Evolutionary conservation across 2,797 vertebrate species (phyloP), one percentile per base, ranked within the genome.

Genomic region (Acanthiza pusilla): DNA sequence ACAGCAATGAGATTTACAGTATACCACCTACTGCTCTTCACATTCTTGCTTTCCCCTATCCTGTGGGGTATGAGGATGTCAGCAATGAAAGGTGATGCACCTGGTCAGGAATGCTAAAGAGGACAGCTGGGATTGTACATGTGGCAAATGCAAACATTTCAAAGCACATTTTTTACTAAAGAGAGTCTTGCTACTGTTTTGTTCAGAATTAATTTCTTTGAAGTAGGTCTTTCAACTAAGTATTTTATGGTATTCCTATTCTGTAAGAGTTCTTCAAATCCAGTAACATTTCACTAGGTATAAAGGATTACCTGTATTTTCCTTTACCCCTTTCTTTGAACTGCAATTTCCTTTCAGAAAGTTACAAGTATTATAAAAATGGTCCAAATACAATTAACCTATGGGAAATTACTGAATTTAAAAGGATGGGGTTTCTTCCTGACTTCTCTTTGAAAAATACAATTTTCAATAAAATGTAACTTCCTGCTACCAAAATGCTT

Each of bases 221-320:
- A 90, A 94, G 43, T 57, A 66, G 71, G 45, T 94, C n/a, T 51
- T 62, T 88, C 36, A 76, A 36, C 22, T 78, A 84, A 62, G 73
- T 74, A 23, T 54, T 30, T 74, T 23, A 4, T 17, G 43, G 32
- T 58, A 7, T 45, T 91, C 29, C 29, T 79, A 2, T 76, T 88
- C 48, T 48, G 5, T 48, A 70, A 53, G 78, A 61, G 32, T 83
- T 92, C 53, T 88, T 90, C 38, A 88, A 74, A 88, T 6, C 7
- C 54, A 36, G 34, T 78, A 38, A 73, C 7, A 11, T 84, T 92
- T 88, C 48, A 29, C 22, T 42, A 66, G 26, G 22, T 58, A 36
- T 78, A 78, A 78, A 68, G 5, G 36, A 32, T 84, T 60, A 36
- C 47, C 11, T 61, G 10, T 42, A 7, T 83, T 79, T 92, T 86